Evolutionary conservation across 2,797 vertebrate species (phyloP), one percentile per base, ranked within the genome.

Genomic region (Xenopus petersii): DNA sequence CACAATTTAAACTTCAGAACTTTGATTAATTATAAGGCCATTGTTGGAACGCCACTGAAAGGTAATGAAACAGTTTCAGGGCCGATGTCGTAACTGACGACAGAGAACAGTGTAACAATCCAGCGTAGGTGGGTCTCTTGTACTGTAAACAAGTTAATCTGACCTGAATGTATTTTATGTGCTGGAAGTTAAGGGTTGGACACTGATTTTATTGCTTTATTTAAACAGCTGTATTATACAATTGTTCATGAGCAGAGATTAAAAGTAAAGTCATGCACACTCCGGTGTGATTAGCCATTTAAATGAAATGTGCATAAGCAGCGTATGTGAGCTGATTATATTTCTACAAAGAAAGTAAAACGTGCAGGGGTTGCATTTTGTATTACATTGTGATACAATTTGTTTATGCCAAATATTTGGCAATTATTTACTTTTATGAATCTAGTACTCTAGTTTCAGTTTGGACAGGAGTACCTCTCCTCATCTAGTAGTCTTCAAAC

Each of bases 141-240:
- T 80, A 83, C 67, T 79, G 73, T 83, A 82, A 84, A 85, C 71
- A 83, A 67, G 62, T 79, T 81, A 83, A 80, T 83, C 79, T 83
- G 83, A 75, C 46, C 74, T 80, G 70, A 81, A 81, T 79, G 59
- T 82, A 80, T 77, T 80, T 80, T 81, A 77, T 30, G 24, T 64
- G 63, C 47, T 65, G 74, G 61, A 51, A 80, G 51, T 67, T 73
- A 77, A 82, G 55, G 68, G 21, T 59, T 80, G 69, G 69, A 81
- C 70, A 8, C 24, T 68, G 46, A 62, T 70, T 80, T 77, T 79
- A 75, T 75, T 1, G 0, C 71, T 79, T 64, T 84, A 79, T 81
- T 85, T 85, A 85, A 84, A 84, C 74, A 80, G 80, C 69, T 84
- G 49, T 71, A 70, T 73, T 61, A 64, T 73, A 80, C 62, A 79